Base-by-base conservation (phyloP, 2,113 vertebrate genomes). In the Parus major region DNA sequence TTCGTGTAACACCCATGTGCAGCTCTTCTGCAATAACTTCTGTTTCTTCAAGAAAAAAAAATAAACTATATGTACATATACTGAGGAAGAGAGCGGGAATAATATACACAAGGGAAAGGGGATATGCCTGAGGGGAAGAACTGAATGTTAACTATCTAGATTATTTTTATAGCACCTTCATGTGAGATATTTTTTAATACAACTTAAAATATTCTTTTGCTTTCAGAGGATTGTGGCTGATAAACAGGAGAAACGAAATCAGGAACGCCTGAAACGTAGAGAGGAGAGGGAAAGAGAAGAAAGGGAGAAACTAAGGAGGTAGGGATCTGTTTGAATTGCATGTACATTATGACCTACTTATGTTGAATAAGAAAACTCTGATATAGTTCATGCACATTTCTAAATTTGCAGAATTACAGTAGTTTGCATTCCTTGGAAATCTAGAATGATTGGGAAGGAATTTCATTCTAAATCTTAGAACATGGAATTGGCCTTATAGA, bases 171-270 rank as follows among this genome's bases (percentile, higher is more conserved):
- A 92, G 35, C 80, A 70, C 31, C 42, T 56, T 72, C n/a, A 56
- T 76, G 24, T 87, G 52, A 88, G 33, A 75, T 65, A 35, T 35
- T 66, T 71, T 77, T 65, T 57, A 64, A 63, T 92, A 56, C 71
- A 83, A 73, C 53, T 90, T 82, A 71, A 82, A 46, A 19, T 90
- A 4, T 86, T 59, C 10, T 27, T 87, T 96, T 97, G 27, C 56
- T 96, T 97, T 97, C 97, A 99, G 99, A 99, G 99, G 98, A 98
- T 99, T 41, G 99, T 99, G 80, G 95, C 98, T 87, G 99, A 99
- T 92, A 99, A 99, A 96, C 99, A 99, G 93, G 99, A 99, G 96
- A 98, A 98, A 95, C 97, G 98, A 95, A 98, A 98, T 96, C 98
- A 98, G 87, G 98, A 99, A 94, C 98, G 99, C 29, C 96, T 98